Percentiles rank a stretch among this genome's conserved stretches.
Conservation (phyloP, 1,140 invertebrate genomes). For the Teleogryllus occipitalis region DNA sequence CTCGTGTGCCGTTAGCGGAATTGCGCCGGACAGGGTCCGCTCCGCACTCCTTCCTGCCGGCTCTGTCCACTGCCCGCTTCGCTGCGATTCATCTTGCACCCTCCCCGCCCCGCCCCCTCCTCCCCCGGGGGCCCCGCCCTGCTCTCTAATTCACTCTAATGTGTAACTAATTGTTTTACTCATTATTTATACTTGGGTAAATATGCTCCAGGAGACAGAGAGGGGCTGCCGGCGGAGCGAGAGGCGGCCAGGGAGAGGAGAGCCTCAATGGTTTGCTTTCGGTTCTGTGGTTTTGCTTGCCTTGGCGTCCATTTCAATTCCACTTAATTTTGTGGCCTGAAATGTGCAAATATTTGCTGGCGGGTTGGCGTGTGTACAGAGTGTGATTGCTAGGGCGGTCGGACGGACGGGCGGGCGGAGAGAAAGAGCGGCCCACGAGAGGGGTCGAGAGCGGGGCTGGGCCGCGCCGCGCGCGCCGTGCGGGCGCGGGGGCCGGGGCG, state of each 20-base stretch:
- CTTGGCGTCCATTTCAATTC: slow-evolving; percentile 38
- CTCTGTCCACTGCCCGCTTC: background rate
- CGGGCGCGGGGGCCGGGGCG: too few species aligned
- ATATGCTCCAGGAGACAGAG: slow-evolving; percentile 9
- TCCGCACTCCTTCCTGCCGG: too few species aligned
- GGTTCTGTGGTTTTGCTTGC: slow-evolving; percentile 22
- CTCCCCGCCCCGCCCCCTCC: background rate
- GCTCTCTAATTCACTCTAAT: slow-evolving; percentile 33
- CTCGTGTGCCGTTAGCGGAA: too few species aligned
- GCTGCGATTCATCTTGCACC: background rate
- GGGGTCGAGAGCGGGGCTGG: slow-evolving; percentile 14
- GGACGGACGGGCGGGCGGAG: background rate
- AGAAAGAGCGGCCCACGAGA: slow-evolving; percentile 8
- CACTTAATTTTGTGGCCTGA: slow-evolving; percentile 40
- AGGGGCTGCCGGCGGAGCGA: background rate
- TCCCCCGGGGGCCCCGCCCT: slow-evolving; percentile 18
- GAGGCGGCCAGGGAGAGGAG: background rate
- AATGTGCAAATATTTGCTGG: slow-evolving; percentile 36
- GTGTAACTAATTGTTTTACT: slow-evolving; percentile 35
- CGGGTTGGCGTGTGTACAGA: slow-evolving; percentile 17
- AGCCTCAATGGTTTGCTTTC: slow-evolving; percentile 19
- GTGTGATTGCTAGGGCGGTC: slow-evolving; percentile 21
- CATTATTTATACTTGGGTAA: slow-evolving; percentile 34
- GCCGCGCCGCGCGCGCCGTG: too few species aligned
- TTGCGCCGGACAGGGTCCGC: too few species aligned